Evolutionary conservation across 2,113 vertebrate genomes (phyloP).

Genomic region (Colinus virginianus): DNA sequence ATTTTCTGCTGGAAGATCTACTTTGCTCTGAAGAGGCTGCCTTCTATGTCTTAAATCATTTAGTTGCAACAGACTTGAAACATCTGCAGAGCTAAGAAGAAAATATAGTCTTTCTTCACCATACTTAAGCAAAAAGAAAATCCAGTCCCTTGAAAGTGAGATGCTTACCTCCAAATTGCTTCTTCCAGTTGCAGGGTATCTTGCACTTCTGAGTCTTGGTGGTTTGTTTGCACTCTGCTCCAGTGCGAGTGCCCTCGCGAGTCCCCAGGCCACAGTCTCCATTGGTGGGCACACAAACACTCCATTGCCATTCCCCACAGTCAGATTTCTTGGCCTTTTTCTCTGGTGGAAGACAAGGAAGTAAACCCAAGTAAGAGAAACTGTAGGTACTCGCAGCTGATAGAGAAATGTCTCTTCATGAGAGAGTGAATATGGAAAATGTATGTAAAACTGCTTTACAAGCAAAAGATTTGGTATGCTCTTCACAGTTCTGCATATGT

Average conservation of each 20-base stretch:
- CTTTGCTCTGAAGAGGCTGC: neutral
- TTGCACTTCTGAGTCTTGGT: conserved; percentile 99
- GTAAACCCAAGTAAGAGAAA: neutral
- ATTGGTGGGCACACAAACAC: conserved; percentile 92
- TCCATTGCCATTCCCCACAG: conserved; percentile 98
- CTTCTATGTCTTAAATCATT: neutral
- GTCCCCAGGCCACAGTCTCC: conserved; percentile 96
- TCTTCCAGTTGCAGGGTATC: conserved; percentile 99
- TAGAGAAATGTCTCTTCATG: neutral
- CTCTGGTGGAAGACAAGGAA: conserved; percentile 76
- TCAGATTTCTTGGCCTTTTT: conserved; percentile 95
- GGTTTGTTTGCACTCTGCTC: conserved; percentile 93
- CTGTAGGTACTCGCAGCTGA: neutral
- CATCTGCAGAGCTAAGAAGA: neutral
- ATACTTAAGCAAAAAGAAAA: neutral
- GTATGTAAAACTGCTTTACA: neutral
- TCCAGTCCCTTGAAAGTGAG: neutral
- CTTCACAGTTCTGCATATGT: neutral
- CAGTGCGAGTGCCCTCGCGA: conserved; percentile 91
- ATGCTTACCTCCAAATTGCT: conserved; percentile 93
- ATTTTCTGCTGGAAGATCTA: neutral
- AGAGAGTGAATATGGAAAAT: neutral
- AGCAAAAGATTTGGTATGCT: neutral
- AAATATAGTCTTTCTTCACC: neutral
- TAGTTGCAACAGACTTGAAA: neutral